A percentile compares a stretch with the other conserved stretches of the same genome.
Conservation (phyloP, 2,888 invertebrate species). For the Oligia fasciuncula region DNA sequence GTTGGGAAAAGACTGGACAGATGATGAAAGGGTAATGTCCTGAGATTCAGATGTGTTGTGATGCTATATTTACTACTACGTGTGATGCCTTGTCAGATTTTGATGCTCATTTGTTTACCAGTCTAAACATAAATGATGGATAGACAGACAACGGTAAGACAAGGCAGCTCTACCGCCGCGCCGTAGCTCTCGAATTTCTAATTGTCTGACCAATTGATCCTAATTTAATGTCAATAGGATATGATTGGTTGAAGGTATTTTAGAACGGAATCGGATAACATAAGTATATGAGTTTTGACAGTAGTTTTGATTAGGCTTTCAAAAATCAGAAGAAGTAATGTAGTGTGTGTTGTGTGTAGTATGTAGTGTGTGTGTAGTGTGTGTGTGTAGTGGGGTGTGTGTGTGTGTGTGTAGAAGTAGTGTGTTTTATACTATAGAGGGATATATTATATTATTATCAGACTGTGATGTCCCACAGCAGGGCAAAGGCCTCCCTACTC, state of each 20-base stretch:
- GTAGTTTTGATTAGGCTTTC: background rate
- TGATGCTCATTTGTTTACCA: constrained; percentile 18
- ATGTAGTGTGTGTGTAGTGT: too few species aligned
- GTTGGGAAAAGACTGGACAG: background rate
- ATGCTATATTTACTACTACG: constrained; percentile 14
- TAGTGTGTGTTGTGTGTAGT: too few species aligned
- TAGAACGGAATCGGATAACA: background rate
- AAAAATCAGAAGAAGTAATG: background rate
- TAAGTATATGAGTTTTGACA: background rate
- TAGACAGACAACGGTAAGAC: background rate
- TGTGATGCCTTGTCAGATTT: background rate
- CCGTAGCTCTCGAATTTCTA: background rate
- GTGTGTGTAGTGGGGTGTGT: too few species aligned
- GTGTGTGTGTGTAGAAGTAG: too few species aligned
- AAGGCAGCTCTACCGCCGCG: too few species aligned
- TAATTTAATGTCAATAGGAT: constrained; percentile 33
- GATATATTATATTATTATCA: too few species aligned
- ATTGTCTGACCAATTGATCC: constrained; percentile 26
- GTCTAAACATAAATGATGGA: background rate
- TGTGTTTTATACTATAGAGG: background rate
- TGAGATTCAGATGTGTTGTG: background rate
- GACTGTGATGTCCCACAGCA: too few species aligned
- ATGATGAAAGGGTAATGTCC: constrained; percentile 24
- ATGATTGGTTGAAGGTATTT: constrained; percentile 5
- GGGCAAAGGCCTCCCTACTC: too few species aligned